Percentiles rank a stretch among this genome's conserved stretches.
phyloP scores from a whole-genome alignment of 2,888 invertebrate species.

The Lasioglossum morio region DNA sequence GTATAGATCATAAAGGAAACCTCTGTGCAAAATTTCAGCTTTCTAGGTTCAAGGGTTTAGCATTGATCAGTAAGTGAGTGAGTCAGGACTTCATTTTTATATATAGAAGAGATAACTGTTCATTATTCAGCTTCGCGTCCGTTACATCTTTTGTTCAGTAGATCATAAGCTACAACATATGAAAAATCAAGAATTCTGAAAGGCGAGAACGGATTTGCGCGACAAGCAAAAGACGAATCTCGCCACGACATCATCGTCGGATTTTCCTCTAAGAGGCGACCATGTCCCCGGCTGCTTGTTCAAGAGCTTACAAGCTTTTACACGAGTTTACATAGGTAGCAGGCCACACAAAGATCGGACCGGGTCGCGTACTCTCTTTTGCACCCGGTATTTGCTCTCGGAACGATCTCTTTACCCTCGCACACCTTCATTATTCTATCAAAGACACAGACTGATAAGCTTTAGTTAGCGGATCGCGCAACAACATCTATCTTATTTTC shows the following conservation, averaged over 20 bases:
- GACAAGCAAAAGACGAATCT: slow-evolving; percentile 20
- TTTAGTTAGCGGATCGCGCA: neutral
- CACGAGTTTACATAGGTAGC: slow-evolving; percentile 61
- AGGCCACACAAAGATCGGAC: slow-evolving; percentile 25
- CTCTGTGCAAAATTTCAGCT: too few species aligned
- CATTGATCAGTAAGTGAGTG: too few species aligned
- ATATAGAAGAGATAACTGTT: too few species aligned
- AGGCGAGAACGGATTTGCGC: slow-evolving; percentile 9
- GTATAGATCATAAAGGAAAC: too few species aligned
- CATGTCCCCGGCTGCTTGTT: slow-evolving; percentile 47
- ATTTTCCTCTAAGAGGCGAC: slow-evolving; percentile 30
- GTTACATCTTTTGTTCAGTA: too few species aligned
- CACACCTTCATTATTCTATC: slow-evolving; percentile 21
- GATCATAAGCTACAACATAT: too few species aligned
- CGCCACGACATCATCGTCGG: slow-evolving; percentile 25
- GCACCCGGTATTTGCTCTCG: slow-evolving; percentile 19
- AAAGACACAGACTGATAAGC: neutral
- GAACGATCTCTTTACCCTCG: slow-evolving; percentile 31
- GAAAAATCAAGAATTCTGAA: slow-evolving; percentile 5
- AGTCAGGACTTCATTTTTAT: too few species aligned
- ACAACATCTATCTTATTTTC: neutral
- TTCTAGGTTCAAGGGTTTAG: too few species aligned
- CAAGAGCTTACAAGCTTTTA: slow-evolving; percentile 57
- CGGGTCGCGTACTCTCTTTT: slow-evolving; percentile 26
- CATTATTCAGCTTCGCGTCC: too few species aligned